Evolutionary conservation across 2,113 vertebrate species (phyloP), one percentile per base, ranked within the genome.

Genomic region (human): DNA sequence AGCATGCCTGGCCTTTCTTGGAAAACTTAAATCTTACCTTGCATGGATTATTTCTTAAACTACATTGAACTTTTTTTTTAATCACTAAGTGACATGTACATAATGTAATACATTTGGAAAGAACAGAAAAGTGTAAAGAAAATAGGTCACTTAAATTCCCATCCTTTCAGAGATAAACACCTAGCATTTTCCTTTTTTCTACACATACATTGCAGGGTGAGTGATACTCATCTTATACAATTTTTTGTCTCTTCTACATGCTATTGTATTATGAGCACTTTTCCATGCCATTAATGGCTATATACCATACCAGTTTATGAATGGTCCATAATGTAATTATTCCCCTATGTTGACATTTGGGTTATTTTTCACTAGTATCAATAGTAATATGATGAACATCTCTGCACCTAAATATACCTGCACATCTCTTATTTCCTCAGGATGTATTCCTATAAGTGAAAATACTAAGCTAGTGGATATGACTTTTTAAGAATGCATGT

Each of bases 371-470:
- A 20, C 43, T 92, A 61, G 17, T 87, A 81, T 93, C 93, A 94
- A 89, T 82, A 93, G 79, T 91, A 95, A 95, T 87, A 64, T 57
- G 25, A 75, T 91, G 30, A 95, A 81, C 73, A 92, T 95, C 50
- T 92, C 66, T 97, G 27, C 45, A 89, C 20, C 45, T 86, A 80
- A 85, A 85, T 78, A 81, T 92, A 86, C 48, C 55, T 93, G 27
- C n/a, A 72, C 66, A 93, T 83, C 32, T 90, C 40, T 90, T 96
- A 73, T 81, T 89, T 94, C 43, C 70, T 97, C 81, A 89, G 30
- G 38, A 95, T 73, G 87, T 97, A 85, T 96, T 85, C 43, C 52
- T 96, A 0, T 83, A 95, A 94, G 57, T 97, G 57, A 92, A 96
- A 94, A 87, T 84, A 93, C 80, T 96, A 78, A 86, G 76, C 45